Conservation (phyloP, 1,140 invertebrate genomes). For the Cataglyphis hispanica region DNA sequence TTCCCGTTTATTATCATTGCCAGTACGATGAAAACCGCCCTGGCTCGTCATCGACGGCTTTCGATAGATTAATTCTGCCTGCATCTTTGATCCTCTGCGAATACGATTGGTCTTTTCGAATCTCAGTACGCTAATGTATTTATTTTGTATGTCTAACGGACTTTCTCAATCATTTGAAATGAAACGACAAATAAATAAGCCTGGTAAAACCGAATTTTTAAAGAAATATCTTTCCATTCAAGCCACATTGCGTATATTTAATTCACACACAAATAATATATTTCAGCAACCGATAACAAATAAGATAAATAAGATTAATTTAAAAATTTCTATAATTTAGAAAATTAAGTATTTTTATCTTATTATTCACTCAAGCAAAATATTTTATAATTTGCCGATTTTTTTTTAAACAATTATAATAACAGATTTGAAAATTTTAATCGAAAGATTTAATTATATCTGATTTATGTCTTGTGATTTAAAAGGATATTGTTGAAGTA, state of each 20-base stretch:
- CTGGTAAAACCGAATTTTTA: background rate
- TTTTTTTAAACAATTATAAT: background rate
- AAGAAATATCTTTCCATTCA: background rate
- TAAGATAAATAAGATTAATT: slow-evolving; percentile 2
- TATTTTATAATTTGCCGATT: background rate
- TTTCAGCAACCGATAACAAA: background rate
- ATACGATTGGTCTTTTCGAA: slow-evolving; percentile 2
- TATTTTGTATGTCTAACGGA: background rate
- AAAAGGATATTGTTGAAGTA: slow-evolving; percentile 11
- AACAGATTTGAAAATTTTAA: background rate
- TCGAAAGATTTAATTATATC: background rate
- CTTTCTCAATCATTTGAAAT: background rate
- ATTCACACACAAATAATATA: background rate
- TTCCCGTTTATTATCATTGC: slow-evolving; percentile 48
- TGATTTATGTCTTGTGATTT: background rate
- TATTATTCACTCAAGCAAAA: background rate
- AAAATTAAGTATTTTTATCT: background rate
- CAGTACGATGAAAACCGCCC: slow-evolving; percentile 58
- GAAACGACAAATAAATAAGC: background rate
- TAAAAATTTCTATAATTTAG: background rate
- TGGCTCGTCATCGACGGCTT: slow-evolving; percentile 73
- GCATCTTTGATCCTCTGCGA: slow-evolving; percentile 73
- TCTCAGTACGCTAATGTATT: background rate
- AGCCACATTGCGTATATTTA: background rate
- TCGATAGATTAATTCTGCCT: slow-evolving; percentile 83